These are phyloP conservation scores for Cettia cetti DNA, from an alignment of 2,113 vertebrate genomes.

Conservation along the genomic window DNA sequence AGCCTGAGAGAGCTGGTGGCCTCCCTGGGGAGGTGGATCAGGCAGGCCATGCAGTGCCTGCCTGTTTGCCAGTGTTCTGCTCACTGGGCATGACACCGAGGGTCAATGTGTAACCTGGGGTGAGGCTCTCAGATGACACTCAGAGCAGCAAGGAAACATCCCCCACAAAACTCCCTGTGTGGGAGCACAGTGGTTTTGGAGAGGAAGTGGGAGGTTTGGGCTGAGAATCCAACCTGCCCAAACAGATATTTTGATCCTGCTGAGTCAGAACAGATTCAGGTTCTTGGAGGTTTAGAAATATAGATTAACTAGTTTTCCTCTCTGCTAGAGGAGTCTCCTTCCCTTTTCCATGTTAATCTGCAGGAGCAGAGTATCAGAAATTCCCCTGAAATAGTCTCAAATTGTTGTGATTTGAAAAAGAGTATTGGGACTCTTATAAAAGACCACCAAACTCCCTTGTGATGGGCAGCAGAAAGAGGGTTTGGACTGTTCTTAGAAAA, in stretches of 20 bases:
- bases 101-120: constrained; percentile 8
- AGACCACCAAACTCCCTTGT: background rate
- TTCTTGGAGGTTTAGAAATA: background rate
- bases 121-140: background rate
- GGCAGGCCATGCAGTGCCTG: background rate
- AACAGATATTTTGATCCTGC: background rate
- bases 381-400: background rate
- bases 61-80: constrained; percentile 4
- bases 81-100: background rate
- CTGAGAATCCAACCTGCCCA: background rate
- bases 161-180: background rate
- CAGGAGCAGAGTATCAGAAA: background rate
- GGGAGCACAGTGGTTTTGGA: background rate
- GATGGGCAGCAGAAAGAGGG: background rate
- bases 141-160: background rate
- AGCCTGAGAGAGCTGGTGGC: background rate
- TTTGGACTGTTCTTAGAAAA: background rate
- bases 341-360: background rate
- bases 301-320: background rate
- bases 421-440: background rate
- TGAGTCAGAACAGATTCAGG: background rate
- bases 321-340: background rate
- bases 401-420: background rate
- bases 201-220: background rate
- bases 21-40: background rate